Conservation (phyloP, 2,797 vertebrate species). For the Megalops cyprinoides region DNA sequence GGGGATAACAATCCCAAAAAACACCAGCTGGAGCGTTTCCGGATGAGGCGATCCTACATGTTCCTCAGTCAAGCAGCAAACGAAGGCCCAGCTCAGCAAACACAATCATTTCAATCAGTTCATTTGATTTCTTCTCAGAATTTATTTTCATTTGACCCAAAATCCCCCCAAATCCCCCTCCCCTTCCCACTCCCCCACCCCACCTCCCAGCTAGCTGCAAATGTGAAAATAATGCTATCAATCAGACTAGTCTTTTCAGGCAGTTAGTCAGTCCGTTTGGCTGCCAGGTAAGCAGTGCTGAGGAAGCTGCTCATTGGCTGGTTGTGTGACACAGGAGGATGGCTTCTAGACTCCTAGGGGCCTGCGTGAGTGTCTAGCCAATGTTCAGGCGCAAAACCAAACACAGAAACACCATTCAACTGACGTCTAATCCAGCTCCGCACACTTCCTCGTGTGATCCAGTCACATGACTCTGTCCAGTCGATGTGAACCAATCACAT, state of each 20-base stretch:
- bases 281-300: conserved; percentile 41
- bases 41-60: not conserved
- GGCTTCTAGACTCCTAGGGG: conserved; percentile 57
- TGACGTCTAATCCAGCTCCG: conserved; percentile 75
- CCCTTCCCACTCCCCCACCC: conserved; percentile 6
- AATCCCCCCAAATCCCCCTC: not conserved
- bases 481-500: conserved; percentile 53
- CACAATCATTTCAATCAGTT: conserved; percentile 41
- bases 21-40: no score
- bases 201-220: conserved; percentile 9
- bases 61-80: conserved; percentile 15
- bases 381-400: conserved; percentile 61
- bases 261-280: conserved; percentile 16
- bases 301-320: conserved; percentile 28
- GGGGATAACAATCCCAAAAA: no score
- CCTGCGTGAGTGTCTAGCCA: conserved; percentile 58
- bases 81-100: conserved; percentile 29
- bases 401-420: conserved; percentile 78
- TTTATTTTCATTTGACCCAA: conserved; percentile 27
- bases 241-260: conserved; percentile 29
- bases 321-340: conserved; percentile 21
- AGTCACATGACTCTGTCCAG: conserved; percentile 68
- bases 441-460: conserved; percentile 73
- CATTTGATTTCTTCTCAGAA: conserved; percentile 33
- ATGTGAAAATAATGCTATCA: conserved; percentile 2